Evolutionary conservation across 2,797 vertebrate genomes (phyloP).

Genomic region (Gephyroberyx darwinii): DNA sequence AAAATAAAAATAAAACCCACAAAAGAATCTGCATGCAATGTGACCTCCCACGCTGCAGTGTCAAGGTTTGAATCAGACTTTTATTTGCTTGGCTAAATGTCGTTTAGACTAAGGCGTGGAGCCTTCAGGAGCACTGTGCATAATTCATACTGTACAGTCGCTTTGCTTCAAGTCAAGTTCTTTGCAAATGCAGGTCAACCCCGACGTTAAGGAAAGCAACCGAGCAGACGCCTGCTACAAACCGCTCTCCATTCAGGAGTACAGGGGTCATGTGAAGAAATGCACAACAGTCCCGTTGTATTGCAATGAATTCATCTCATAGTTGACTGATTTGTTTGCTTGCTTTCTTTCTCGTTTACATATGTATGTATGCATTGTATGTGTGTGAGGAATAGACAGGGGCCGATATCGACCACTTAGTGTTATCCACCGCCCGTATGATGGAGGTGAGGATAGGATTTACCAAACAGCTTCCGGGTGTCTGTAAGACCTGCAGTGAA

Average conservation of each 20-base stretch:
- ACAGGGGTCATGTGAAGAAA: not conserved
- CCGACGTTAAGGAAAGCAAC: conserved; percentile 43
- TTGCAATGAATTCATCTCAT: conserved; percentile 28
- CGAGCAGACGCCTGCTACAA: conserved; percentile 39
- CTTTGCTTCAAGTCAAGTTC: conserved; percentile 36
- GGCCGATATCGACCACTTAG: no score
- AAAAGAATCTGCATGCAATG: conserved; percentile 18
- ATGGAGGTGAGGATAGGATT: no score
- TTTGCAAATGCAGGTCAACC: conserved; percentile 61
- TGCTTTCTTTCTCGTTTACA: conserved; percentile 31
- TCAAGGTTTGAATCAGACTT: conserved; percentile 32
- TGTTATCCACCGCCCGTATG: no score
- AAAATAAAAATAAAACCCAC: no score
- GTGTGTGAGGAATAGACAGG: no score
- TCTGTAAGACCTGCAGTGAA: no score
- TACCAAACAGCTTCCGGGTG: no score
- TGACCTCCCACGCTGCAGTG: not conserved
- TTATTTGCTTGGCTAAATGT: conserved; percentile 23
- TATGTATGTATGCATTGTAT: not conserved
- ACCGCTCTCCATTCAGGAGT: conserved; percentile 19
- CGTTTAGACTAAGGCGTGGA: conserved; percentile 10
- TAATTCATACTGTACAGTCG: conserved; percentile 54
- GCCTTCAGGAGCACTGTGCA: conserved; percentile 43
- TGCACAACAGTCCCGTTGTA: conserved; percentile 12
- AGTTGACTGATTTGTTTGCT: conserved; percentile 43